Conservation (phyloP, 2,888 invertebrate genomes). For the Chloroclysta siterata region DNA sequence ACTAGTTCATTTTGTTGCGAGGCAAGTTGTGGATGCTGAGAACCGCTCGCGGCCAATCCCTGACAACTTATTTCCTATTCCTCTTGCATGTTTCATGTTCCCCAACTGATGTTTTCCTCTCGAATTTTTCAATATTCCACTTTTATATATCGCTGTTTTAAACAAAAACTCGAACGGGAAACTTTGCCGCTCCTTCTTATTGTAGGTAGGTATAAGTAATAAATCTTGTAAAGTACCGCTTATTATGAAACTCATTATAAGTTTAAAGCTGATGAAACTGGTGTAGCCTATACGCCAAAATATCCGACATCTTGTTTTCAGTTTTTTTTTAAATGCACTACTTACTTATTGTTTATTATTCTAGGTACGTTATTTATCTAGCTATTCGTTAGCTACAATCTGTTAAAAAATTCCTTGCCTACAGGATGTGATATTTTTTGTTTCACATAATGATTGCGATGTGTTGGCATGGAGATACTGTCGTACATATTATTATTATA, state of each 20-base stretch:
- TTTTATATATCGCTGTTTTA: slow-evolving; percentile 61
- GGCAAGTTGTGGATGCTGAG: slow-evolving; percentile 45
- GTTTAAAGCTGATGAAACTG: slow-evolving; percentile 37
- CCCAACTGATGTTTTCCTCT: slow-evolving; percentile 54
- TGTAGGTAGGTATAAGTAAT: slow-evolving; percentile 44
- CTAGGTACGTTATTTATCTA: no score
- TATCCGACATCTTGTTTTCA: neutral
- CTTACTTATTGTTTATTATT: no score
- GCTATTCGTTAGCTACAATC: neutral
- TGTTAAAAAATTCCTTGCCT: neutral
- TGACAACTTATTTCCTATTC: slow-evolving; percentile 60
- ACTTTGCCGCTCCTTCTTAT: slow-evolving; percentile 51
- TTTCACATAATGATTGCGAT: neutral
- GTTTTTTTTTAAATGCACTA: neutral
- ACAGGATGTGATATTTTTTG: neutral
- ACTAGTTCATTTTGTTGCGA: slow-evolving; percentile 44
- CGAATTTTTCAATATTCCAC: slow-evolving; percentile 61
- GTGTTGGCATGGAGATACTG: neutral
- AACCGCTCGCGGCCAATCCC: slow-evolving; percentile 49
- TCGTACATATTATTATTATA: slow-evolving; percentile 15
- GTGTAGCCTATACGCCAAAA: slow-evolving; percentile 21
- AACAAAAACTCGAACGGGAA: slow-evolving; percentile 55
- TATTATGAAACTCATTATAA: slow-evolving; percentile 44
- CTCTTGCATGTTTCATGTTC: slow-evolving; percentile 52
- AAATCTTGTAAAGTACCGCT: slow-evolving; percentile 52